Conservation (phyloP, 1,140 invertebrate species). For the Akabosia matsudoensis region DNA sequence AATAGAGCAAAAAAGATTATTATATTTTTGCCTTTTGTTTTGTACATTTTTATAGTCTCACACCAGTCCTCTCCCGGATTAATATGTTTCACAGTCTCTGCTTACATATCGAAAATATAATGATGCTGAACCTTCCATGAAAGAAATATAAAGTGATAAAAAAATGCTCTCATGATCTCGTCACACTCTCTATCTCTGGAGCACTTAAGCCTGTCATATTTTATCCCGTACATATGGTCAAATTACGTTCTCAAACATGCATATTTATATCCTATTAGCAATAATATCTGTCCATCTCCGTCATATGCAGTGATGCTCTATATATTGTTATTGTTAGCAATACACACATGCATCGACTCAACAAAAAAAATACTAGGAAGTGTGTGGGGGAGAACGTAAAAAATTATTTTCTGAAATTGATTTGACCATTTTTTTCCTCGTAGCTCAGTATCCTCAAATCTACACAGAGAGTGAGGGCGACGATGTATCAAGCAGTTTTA, state of each 20-base stretch:
- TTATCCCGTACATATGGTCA: background rate
- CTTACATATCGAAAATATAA: background rate
- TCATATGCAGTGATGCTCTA: too few species aligned
- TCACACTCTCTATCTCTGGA: background rate
- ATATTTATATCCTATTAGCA: background rate
- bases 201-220: background rate
- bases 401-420: background rate
- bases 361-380: conserved; percentile 5
- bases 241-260: background rate
- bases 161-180: background rate
- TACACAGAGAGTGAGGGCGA: background rate
- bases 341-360: background rate
- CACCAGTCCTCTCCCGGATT: background rate
- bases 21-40: background rate
- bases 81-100: conserved; percentile 6
- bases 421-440: background rate
- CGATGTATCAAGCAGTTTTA: too few species aligned
- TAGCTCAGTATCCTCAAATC: background rate
- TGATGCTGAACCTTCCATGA: background rate
- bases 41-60: too few species aligned
- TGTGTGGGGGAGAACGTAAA: background rate
- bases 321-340: background rate
- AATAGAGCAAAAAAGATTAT: conserved; percentile 1
- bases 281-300: background rate
- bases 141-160: too few species aligned